phyloP scores from a whole-genome alignment of 2,113 vertebrate genomes.

The Pygoscelis adeliae region DNA sequence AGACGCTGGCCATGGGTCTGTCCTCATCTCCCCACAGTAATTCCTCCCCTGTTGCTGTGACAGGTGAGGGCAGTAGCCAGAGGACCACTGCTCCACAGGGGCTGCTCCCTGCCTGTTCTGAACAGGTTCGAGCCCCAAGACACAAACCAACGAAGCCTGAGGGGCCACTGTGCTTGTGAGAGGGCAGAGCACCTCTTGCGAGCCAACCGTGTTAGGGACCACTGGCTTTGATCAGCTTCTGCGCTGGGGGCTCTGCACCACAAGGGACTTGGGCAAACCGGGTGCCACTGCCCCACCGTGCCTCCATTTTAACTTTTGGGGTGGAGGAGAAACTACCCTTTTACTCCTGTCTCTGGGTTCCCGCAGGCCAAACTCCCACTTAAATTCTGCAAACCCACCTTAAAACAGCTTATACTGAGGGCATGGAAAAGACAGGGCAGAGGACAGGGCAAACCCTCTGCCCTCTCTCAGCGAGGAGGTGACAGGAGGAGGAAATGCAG shows the following conservation, averaged over 20 bases:
- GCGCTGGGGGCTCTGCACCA: background rate
- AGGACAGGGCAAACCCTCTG: no score
- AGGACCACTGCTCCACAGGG: background rate
- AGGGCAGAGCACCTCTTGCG: background rate
- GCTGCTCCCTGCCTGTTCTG: background rate
- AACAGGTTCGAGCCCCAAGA: background rate
- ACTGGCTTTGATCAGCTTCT: background rate
- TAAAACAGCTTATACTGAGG: background rate
- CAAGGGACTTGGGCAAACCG: background rate
- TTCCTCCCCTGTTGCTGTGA: background rate
- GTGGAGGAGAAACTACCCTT: background rate
- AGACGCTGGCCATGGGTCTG: fast-evolving
- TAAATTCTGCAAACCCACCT: background rate
- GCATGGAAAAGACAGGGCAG: background rate
- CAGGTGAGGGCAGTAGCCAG: background rate
- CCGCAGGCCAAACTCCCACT: fast-evolving
- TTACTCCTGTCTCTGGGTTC: background rate
- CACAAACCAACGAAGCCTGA: background rate
- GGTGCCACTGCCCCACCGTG: background rate
- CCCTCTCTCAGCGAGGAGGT: background rate
- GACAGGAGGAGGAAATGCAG: background rate
- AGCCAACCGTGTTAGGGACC: background rate
- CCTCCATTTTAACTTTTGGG: background rate
- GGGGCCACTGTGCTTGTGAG: background rate
- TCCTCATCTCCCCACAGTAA: background rate